These are phyloP conservation scores for Megalopta genalis DNA, from an alignment of 1,140 invertebrate genomes.

Conservation along the genomic window DNA sequence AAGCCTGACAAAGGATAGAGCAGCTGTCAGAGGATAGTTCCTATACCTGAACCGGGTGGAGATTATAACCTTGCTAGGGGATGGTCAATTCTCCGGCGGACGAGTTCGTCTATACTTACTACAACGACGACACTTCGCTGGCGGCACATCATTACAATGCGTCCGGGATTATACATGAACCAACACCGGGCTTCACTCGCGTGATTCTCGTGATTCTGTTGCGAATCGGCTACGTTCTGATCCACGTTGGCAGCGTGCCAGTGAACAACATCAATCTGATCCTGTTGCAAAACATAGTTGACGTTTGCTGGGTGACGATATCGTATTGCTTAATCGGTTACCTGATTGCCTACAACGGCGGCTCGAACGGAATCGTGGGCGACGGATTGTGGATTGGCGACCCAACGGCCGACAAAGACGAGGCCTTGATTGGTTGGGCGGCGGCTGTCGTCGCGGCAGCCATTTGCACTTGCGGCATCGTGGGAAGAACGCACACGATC, in stretches of 20 bases:
- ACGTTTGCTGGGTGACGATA: constrained; percentile 61
- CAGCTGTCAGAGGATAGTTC: background rate
- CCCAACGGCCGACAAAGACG: constrained; percentile 51
- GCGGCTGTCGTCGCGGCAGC: constrained; percentile 57
- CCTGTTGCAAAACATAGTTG: constrained; percentile 65
- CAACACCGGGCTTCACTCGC: constrained; percentile 14
- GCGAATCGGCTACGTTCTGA: constrained; percentile 61
- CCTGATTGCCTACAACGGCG: constrained; percentile 61
- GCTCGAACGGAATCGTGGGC: constrained; percentile 46
- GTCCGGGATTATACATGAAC: too few species aligned
- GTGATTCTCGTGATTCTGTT: constrained; percentile 57
- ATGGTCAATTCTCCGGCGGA: constrained; percentile 3
- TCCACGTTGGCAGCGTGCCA: constrained; percentile 66
- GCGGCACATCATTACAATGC: background rate
- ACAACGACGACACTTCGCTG: background rate
- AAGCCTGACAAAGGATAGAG: background rate
- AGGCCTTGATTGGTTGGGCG: constrained; percentile 63
- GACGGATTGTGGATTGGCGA: constrained; percentile 62
- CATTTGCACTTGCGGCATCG: constrained; percentile 60
- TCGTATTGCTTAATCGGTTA: constrained; percentile 58
- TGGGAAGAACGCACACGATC: constrained; percentile 61
- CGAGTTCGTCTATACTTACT: constrained; percentile 16
- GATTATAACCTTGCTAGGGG: background rate
- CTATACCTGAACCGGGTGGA: background rate
- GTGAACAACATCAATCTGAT: constrained; percentile 67